Evolutionary conservation across 2,888 invertebrate species (phyloP), one percentile per base, ranked within the genome.

Genomic region (Athripsodes cinereus): DNA sequence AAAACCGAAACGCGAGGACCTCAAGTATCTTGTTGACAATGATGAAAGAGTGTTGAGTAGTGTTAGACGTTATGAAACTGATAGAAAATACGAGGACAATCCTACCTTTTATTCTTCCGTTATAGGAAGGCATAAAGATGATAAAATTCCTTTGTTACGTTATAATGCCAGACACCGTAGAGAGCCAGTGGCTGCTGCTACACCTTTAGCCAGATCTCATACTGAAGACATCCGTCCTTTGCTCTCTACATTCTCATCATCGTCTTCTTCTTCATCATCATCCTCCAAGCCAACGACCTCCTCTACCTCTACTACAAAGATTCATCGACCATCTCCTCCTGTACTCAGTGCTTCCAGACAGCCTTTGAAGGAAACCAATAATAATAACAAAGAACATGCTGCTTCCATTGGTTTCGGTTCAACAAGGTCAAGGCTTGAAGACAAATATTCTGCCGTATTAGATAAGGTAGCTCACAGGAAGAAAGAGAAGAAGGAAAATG

Each of bases 371-470:
- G 78, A 79, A 69, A 68, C 78, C 65, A 76, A 78, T 68, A 13
- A 76, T 75, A n/a, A n/a, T 68, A 75, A 75, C 67, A 71, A 76
- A 69, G 74, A 65, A 48, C 47, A 46, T 31, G 35, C 66, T 51
- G 19, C 22, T 10, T 20, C 68, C 67, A 66, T 69, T 65, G 69
- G 81, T 70, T 49, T 76, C 50, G 83, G 82, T 49, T 75, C 75
- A 60, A 85, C 87, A 22, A 80, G 88, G 53, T 84, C 81, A 61
- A 83, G 88, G 18, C 74, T 89, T 66, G 89, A 90, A 74, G 88
- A 90, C 69, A 90, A 90, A 72, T 90, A 90, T 72, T 84, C 88
- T 1, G 82, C 87, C 18, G 83, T 90, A 20, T 74, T 90, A 66
- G 88, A 90, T 68, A 82, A 83, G 68, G 84, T 87, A 65, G 85